Evolutionary conservation across 2,888 invertebrate species (phyloP), one percentile per base, ranked within the genome.

Genomic region (Sphaerophoria rueppellii): DNA sequence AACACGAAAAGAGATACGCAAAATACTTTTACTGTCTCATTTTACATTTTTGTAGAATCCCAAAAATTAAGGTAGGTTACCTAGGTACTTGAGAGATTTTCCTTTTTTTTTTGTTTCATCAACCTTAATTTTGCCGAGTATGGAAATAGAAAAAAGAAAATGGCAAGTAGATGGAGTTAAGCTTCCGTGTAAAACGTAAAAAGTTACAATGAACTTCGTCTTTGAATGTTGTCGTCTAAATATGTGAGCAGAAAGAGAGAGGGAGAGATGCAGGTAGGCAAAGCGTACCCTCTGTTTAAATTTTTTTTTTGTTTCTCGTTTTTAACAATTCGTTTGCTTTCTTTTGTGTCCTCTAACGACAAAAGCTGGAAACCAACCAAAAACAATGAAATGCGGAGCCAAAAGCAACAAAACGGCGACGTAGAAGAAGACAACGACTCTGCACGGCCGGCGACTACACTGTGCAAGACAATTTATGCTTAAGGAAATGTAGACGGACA

Each of bases 401-500:
- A 16, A 32, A 40, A 80, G 55, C 61, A 43, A 40, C 52, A 46
- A 54, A 4, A 46, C 6, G n/a, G 24, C 16, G 14, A 6, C 12
- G 52, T 50, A 2, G 24, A 24, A 24, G 24, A 24, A 24, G 1
- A 24, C 24, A 24, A 24, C 24, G 24, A 24, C 24, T 24, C 24
- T 1, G 24, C 2, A 24, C 24, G 24, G n/a, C 24, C n/a, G 48
- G 24, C 67, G 67, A 52, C 67, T 52, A 35, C 52, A 67, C 69
- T 57, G 24, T 24, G 73, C 67, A 55, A 73, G 57, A 76, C 72
- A 82, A 67, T 61, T 82, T 60, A 58, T 67, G 79, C 82, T 83
- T 24, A 79, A 79, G 82, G 82, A 83, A 83, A 83, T 83, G 82
- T 83, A 65, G 82, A 83, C 82, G 79, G 82, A 83, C 82, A 71